Base-by-base conservation (phyloP, 1,140 invertebrate genomes). In the Bacillus rossius region DNA sequence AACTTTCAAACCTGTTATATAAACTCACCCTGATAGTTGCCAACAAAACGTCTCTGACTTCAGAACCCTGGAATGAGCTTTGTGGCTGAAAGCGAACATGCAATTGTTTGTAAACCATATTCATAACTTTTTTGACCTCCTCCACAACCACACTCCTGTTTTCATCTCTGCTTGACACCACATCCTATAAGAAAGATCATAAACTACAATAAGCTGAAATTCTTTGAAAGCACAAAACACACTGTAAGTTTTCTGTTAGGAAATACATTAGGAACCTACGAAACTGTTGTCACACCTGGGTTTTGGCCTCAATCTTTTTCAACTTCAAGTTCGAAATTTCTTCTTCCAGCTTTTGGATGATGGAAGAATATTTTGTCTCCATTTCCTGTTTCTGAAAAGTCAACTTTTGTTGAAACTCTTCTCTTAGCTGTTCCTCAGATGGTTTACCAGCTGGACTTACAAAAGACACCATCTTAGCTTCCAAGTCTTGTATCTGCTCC, bases 91-190 rank as follows among this genome's bases (percentile, higher is more conserved):
- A 50, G 1, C 34, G 48, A 26, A 34, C 14, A 5, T 57, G 55
- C 19, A 57, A 13, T 10, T 4, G 34, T 19, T 57, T 52, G 45
- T 57, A 57, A 17, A 57, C 2, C n/a, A 57, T 17, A 37, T 57
- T 57, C 55, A 57, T 57, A 29, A 57, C 55, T 19, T 47, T 47
- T 38, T 57, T 57, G 17, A 57, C 55, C 41, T 50, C 55, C 1
- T 29, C 45, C 10, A 45, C 23, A 25, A 54, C 0, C 37, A 54
- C 37, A 20, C 19, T 42, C 19, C 7, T 14, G 22, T 1, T n/a
- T n/a, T n/a, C 8, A 23, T 25, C 13, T 50, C 25, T 3, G n/a
- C 2, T 13, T 29, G 25, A 25, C 3, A 26, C 13, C 16, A 7
- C 2, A 7, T 50, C 48, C 7, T 34, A 8, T 8, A 29, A 2